Evolutionary conservation across 2,888 invertebrate genomes (phyloP), one percentile per base, ranked within the genome.

Genomic region (Campaea margaritaria): DNA sequence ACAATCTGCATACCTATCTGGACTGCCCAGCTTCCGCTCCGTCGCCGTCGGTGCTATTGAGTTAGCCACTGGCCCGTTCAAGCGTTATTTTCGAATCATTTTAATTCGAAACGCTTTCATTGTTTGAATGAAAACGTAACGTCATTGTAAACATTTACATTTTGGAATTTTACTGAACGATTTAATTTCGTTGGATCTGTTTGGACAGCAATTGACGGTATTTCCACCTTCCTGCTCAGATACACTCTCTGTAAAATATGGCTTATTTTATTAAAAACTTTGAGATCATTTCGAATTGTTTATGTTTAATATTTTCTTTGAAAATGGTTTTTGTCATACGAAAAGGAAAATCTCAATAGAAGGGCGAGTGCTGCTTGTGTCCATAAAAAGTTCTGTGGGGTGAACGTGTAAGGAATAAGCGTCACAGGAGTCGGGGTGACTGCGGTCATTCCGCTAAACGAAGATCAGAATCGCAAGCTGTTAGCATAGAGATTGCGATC

Each of bases 401-500:
- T 83, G 85, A 87, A 91, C 91, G 91, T 91, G 91, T 90, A 86
- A 86, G 87, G 91, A 91, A 90, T 91, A 90, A 89, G 82, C 89
- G 87, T 89, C 87, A 86, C 86, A 78, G 84, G 81, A 81, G 80
- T 79, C 76, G 85, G 86, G 88, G 91, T 86, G 90, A 82, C 90
- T 90, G 92, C 89, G 92, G 92, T 92, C 92, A 92, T 92, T 92
- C 79, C 89, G 91, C 90, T 91, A 92, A 92, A 91, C 91, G 92
- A 91, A 92, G 92, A 92, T 92, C 91, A 88, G 89, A 92, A 92
- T 92, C 92, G 90, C 87, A 87, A 86, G 89, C 91, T 90, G 89
- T 91, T 92, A 91, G 92, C 91, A 92, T 92, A 92, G 91, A 92
- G 91, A 92, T 92, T 91, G 91, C 87, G 85, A 92, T 91, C 91